Evolutionary conservation across 2,797 vertebrate species (phyloP).

Genomic region (Acropternis orthonyx): DNA sequence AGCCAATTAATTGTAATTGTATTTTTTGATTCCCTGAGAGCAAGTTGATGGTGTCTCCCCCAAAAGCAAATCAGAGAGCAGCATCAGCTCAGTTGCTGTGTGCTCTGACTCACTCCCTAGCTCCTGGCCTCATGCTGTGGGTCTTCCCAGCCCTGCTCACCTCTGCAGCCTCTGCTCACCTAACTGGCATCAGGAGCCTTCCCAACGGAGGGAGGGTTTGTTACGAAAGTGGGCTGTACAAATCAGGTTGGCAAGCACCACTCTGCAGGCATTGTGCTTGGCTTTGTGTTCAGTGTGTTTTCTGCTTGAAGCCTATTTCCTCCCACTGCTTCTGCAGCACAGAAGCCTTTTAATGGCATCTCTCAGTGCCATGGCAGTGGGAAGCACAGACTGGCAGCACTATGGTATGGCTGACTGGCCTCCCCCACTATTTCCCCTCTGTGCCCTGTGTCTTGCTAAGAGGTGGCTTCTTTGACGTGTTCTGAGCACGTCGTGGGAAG

Average conservation of each 20-base stretch:
- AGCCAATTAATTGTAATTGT: neutral
- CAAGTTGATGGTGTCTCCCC: neutral
- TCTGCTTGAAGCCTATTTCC: neutral
- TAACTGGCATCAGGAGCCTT: neutral
- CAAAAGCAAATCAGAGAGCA: neutral
- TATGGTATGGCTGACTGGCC: neutral
- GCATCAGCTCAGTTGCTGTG: neutral
- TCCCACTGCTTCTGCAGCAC: neutral
- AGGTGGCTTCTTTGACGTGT: neutral
- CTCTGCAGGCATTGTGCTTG: neutral
- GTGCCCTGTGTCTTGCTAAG: neutral
- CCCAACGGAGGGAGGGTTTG: rapidly evolving
- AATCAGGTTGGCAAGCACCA: neutral
- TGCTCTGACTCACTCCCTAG: neutral
- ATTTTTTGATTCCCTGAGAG: neutral
- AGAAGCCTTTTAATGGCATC: neutral
- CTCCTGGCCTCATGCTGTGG: neutral
- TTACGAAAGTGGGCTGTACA: neutral
- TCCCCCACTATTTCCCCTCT: neutral
- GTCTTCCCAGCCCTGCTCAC: neutral
- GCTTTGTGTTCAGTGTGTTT: neutral
- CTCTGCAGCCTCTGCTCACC: neutral
- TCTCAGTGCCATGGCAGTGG: neutral
- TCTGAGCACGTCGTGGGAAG: neutral
- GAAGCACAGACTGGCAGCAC: neutral